phyloP scores from a whole-genome alignment of 1,140 invertebrate genomes.

The Drosophila carrolli region DNA sequence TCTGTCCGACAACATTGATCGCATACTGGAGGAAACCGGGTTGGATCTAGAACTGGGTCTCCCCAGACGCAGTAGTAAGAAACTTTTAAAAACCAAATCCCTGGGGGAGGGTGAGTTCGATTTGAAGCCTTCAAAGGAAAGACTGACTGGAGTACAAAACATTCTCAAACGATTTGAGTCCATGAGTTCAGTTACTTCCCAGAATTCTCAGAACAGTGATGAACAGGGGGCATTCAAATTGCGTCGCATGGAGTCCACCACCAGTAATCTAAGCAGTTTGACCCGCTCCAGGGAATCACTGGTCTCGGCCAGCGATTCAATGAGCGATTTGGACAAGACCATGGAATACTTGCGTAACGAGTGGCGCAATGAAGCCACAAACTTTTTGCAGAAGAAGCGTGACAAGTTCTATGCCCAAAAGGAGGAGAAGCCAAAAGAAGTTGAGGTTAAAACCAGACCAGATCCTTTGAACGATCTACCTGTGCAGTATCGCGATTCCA shows the following conservation, averaged over 20 bases:
- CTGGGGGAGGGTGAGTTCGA: slow-evolving; percentile 75
- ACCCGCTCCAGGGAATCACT: slow-evolving; percentile 70
- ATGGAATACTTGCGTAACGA: slow-evolving; percentile 81
- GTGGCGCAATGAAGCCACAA: slow-evolving; percentile 81
- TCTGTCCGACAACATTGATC: slow-evolving; percentile 80
- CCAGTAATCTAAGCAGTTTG: slow-evolving; percentile 74
- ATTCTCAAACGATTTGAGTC: slow-evolving; percentile 79
- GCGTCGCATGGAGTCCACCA: slow-evolving; percentile 76
- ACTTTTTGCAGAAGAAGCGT: slow-evolving; percentile 78
- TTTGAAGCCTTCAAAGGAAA: slow-evolving; percentile 19
- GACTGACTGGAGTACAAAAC: slow-evolving; percentile 71
- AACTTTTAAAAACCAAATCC: slow-evolving; percentile 75
- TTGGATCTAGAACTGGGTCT: slow-evolving; percentile 73
- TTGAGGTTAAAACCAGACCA: slow-evolving; percentile 16
- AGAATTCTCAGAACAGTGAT: slow-evolving; percentile 48
- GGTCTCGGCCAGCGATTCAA: slow-evolving; percentile 57
- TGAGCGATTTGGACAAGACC: slow-evolving; percentile 78
- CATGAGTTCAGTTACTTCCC: slow-evolving; percentile 70
- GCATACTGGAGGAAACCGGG: slow-evolving; percentile 72
- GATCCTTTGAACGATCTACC: slow-evolving; percentile 36
- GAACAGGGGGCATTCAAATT: slow-evolving; percentile 72
- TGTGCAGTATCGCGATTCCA: slow-evolving; percentile 73
- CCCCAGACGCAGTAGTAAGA: slow-evolving; percentile 61
- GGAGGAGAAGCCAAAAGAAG: slow-evolving; percentile 46
- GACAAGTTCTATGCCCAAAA: slow-evolving; percentile 73